These are phyloP conservation scores for Rhamphomyia laevipes DNA, from an alignment of 2,888 invertebrate species.

Conservation along the genomic window DNA sequence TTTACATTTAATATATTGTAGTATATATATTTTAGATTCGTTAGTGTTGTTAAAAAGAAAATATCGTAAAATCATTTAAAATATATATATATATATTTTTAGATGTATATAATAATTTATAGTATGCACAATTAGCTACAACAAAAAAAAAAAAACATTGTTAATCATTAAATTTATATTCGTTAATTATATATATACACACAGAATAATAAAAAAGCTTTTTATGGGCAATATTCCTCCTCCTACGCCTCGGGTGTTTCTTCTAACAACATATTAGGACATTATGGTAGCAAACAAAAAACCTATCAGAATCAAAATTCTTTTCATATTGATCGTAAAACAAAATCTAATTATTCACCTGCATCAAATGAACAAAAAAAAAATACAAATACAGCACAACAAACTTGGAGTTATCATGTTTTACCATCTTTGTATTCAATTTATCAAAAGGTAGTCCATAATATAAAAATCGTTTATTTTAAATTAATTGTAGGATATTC, in stretches of 20 bases:
- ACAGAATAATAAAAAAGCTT: conserved; percentile 38
- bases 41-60: no score
- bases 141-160: no score
- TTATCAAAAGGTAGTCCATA: conserved; percentile 69
- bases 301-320: conserved; percentile 17
- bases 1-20: no score
- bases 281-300: conserved; percentile 28
- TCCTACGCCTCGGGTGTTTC: conserved; percentile 33
- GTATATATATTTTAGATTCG: no score
- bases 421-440: conserved; percentile 72
- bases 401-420: conserved; percentile 75
- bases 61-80: no score
- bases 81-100: no score
- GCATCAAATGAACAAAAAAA: conserved; percentile 14
- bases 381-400: conserved; percentile 37
- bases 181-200: conserved; percentile 2
- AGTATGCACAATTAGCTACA: no score
- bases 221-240: conserved; percentile 31
- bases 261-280: conserved; percentile 37
- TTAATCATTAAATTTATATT: no score
- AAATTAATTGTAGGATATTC: no score
- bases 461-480: no score
- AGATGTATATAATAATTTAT: no score
- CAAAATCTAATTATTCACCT: conserved; percentile 12
- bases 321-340: conserved; percentile 19